Evolutionary conservation across 37 sponge, comb jelly and placozoan species (phyloP).

Genomic region (Chondrilla cf. caribensis): DNA sequence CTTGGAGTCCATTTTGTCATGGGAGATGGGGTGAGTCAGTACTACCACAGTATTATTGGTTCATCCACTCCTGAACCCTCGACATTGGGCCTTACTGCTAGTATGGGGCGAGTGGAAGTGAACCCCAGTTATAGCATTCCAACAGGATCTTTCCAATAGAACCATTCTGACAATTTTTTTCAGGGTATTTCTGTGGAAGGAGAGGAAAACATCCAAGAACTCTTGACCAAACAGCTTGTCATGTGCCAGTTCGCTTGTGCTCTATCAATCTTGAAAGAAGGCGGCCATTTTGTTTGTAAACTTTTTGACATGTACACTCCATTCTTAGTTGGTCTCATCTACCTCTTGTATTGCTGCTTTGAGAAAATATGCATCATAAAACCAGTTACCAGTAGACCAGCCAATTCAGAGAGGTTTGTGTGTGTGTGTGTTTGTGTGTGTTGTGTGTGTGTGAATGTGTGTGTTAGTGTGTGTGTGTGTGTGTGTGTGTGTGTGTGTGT

Average conservation of each 20-base stretch:
- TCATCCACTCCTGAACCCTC: too few species aligned
- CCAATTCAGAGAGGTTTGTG: conserved; percentile 98
- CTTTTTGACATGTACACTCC: conserved; percentile 95
- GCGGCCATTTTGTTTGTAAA: conserved; percentile 93
- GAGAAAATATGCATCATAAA: conserved; percentile 77
- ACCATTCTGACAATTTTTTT: too few species aligned
- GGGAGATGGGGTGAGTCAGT: conserved; percentile 98
- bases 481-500: too few species aligned
- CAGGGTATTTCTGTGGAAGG: conserved; percentile 91
- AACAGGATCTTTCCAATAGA: too few species aligned
- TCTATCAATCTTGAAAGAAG: conserved; percentile 77
- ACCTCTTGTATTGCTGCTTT: conserved; percentile 88
- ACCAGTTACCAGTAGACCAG: conserved; percentile 95
- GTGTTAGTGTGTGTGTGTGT: too few species aligned
- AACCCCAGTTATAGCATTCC: too few species aligned
- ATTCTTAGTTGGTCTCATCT: conserved; percentile 89
- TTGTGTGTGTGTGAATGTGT: too few species aligned
- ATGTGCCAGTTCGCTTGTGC: conserved; percentile 94
- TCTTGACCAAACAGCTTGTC: conserved; percentile 87
- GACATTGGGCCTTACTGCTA: too few species aligned
- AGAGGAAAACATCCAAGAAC: conserved; percentile 94
- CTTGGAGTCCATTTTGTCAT: conserved; percentile 93
- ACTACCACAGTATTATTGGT: too few species aligned
- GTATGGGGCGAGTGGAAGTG: too few species aligned
- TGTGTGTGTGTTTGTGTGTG: too few species aligned